Conservation (phyloP, 2,113 vertebrate genomes). For the Eulemur rufifrons region DNA sequence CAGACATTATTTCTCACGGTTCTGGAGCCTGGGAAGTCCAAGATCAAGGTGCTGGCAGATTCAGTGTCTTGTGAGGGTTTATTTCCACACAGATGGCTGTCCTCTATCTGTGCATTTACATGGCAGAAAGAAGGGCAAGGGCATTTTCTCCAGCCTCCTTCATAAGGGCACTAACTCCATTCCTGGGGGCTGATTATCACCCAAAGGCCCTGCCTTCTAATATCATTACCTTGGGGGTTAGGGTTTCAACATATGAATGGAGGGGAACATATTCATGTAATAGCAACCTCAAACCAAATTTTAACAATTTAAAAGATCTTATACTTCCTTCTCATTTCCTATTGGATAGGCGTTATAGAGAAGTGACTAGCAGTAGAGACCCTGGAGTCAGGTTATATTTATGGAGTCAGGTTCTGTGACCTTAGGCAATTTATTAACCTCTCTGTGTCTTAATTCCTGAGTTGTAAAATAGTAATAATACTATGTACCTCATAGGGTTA, state of each 20-base stretch:
- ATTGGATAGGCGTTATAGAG: neutral
- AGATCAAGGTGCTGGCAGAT: neutral
- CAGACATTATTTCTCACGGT: neutral
- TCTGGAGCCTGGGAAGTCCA: neutral
- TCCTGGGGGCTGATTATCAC: neutral
- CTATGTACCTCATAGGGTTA: neutral
- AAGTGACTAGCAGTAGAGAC: neutral
- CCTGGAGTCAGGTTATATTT: neutral
- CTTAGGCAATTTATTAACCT: neutral
- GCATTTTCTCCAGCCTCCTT: neutral
- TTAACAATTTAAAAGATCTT: neutral
- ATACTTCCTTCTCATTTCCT: neutral
- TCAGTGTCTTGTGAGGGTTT: neutral
- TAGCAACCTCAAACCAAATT: neutral
- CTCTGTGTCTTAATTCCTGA: neutral
- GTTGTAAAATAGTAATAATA: neutral
- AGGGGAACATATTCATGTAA: no score
- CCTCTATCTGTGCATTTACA: neutral
- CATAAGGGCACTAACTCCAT: neutral
- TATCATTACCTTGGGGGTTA: neutral
- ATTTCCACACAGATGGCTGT: neutral
- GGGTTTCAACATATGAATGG: neutral
- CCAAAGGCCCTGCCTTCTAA: fast-evolving
- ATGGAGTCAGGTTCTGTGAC: neutral
- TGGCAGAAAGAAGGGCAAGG: neutral